Percentiles rank a stretch among this genome's conserved stretches.
Conservation (phyloP, 2,888 invertebrate species). For the Heliconius ismenius region DNA sequence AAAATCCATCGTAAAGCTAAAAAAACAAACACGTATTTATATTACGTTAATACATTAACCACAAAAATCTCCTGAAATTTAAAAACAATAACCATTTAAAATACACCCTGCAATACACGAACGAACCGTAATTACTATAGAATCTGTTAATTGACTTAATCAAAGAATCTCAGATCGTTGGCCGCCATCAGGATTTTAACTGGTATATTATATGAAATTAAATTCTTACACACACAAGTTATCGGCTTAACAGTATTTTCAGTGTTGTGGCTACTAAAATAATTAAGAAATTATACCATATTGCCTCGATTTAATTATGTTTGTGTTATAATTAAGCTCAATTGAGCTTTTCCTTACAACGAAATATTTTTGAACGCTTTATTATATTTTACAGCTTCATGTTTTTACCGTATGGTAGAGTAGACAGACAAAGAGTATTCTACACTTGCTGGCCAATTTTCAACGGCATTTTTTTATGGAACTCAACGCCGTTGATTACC, state of each 20-base stretch:
- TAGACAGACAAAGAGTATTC: not conserved
- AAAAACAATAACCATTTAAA: constrained; percentile 31
- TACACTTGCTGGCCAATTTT: not conserved
- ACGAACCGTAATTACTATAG: constrained; percentile 33
- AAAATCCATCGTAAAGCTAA: no score
- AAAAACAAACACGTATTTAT: not conserved
- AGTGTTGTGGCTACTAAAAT: not conserved
- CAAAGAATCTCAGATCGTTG: constrained; percentile 31
- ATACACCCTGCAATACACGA: constrained; percentile 16
- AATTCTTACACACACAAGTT: constrained; percentile 13
- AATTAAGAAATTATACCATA: not conserved
- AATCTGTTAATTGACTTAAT: constrained; percentile 37
- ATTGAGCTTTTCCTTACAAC: not conserved
- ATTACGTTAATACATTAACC: not conserved
- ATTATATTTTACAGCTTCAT: not conserved
- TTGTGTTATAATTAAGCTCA: not conserved
- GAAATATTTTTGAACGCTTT: not conserved
- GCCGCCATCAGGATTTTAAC: constrained; percentile 40
- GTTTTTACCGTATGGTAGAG: not conserved
- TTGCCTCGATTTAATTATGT: not conserved
- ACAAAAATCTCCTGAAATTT: constrained; percentile 1
- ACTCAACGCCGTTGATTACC: not conserved
- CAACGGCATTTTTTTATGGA: no score
- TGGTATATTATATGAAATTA: constrained; percentile 48
- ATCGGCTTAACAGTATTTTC: not conserved